phyloP scores from a whole-genome alignment of 92 coral and sea anemone species.

The Zoanthus solanderi region DNA sequence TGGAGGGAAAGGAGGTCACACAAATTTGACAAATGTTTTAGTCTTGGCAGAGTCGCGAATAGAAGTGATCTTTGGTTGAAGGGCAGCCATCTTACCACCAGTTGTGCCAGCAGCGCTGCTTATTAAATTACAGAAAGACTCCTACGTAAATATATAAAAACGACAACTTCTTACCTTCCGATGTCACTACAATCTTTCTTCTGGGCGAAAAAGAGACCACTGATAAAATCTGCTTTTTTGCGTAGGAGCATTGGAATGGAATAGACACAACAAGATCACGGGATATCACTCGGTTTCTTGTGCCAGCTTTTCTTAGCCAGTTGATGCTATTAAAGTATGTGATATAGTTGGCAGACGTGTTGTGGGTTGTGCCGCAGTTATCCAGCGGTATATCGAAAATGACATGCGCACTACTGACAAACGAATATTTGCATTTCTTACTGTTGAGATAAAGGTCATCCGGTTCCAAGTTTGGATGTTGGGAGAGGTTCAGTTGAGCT shows the following conservation, averaged over 20 bases:
- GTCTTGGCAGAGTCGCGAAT: too few species aligned
- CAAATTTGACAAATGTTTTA: too few species aligned
- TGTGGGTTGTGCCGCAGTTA: conserved; percentile 77
- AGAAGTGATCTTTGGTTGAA: too few species aligned
- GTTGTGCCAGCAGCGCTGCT: too few species aligned
- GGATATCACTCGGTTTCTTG: conserved; percentile 50
- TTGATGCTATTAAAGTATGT: conserved; percentile 64
- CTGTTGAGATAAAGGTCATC: conserved; percentile 61
- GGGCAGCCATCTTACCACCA: too few species aligned
- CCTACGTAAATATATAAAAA: not conserved
- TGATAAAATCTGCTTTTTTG: conserved; percentile 54
- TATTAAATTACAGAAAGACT: not conserved
- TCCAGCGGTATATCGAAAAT: conserved; percentile 78
- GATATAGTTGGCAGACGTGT: conserved; percentile 42
- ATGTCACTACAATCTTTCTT: conserved; percentile 56
- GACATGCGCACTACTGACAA: conserved; percentile 69
- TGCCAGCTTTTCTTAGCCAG: conserved; percentile 54
- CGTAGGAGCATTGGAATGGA: conserved; percentile 57
- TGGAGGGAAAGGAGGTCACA: too few species aligned
- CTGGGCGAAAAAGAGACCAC: conserved; percentile 79
- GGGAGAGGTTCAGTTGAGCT: conserved; percentile 5
- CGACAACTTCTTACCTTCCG: conserved; percentile 58
- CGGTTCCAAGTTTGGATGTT: conserved; percentile 14
- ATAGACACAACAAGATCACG: conserved; percentile 55
- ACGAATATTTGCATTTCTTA: conserved; percentile 57